These are phyloP conservation scores for Ochotona curzoniae DNA, from an alignment of 2,113 vertebrate species.

Conservation along the genomic window DNA sequence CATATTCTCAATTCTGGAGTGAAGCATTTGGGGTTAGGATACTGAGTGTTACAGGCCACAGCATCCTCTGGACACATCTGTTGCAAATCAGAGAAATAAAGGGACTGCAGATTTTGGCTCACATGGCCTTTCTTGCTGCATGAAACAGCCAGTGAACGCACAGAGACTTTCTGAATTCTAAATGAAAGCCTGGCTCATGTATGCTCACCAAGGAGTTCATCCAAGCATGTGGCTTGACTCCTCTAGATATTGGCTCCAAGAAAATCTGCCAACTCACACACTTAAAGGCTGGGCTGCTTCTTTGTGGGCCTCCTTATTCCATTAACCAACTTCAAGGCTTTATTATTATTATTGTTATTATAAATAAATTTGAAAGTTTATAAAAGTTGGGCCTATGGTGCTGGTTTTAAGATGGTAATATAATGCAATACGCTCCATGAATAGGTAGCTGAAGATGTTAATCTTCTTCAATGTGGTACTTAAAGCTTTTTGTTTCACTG, in stretches of 20 bases:
- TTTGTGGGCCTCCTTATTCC: not conserved
- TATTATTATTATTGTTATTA: not conserved
- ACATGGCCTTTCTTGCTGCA: not conserved
- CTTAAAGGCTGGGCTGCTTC: not conserved
- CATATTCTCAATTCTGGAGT: not conserved
- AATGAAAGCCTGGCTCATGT: not conserved
- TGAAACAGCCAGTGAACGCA: not conserved
- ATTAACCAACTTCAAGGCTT: not conserved
- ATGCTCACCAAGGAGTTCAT: not conserved
- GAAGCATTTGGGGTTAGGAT: not conserved
- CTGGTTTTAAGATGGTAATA: not conserved
- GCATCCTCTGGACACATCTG: not conserved
- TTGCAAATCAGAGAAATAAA: not conserved
- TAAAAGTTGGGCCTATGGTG: not conserved
- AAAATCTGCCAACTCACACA: not conserved
- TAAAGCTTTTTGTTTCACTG: not conserved
- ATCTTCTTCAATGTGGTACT: not conserved
- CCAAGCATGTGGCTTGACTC: not conserved
- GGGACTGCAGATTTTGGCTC: not conserved
- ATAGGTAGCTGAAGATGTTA: not conserved
- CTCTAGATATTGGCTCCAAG: not conserved
- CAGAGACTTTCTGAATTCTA: not conserved
- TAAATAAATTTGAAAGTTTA: not conserved
- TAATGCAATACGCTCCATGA: not conserved
- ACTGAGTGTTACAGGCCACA: not conserved